Conservation (phyloP, 2,113 vertebrate species). For the Menidia beryllina region DNA sequence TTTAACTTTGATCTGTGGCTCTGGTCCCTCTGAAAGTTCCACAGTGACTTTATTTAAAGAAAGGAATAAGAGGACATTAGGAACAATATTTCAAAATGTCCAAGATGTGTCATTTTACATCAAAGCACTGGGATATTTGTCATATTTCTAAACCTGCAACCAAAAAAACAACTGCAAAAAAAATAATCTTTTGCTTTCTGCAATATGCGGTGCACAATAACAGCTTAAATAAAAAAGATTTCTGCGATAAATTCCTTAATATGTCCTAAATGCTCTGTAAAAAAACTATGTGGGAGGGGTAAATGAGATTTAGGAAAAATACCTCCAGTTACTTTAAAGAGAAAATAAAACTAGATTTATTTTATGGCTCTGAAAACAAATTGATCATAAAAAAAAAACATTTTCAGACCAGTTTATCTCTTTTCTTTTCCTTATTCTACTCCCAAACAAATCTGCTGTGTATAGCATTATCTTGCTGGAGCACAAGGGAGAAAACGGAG, state of each 20-base stretch:
- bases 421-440: slow-evolving; percentile 6
- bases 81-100: background rate
- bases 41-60: background rate
- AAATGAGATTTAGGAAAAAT: slow-evolving; percentile 30
- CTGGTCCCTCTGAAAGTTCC: background rate
- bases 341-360: slow-evolving; percentile 21
- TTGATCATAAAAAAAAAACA: slow-evolving; percentile 40
- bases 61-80: background rate
- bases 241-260: slow-evolving; percentile 34
- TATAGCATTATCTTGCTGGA: slow-evolving; percentile 8
- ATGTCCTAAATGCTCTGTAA: slow-evolving; percentile 19
- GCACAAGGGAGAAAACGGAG: background rate
- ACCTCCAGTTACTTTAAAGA: slow-evolving; percentile 6
- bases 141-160: background rate
- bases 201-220: slow-evolving; percentile 12
- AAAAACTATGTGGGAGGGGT: slow-evolving; percentile 31
- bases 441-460: background rate
- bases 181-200: slow-evolving; percentile 13
- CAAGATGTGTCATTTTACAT: background rate
- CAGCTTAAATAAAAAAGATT: slow-evolving; percentile 36
- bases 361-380: slow-evolving; percentile 25
- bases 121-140: background rate
- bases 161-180: background rate
- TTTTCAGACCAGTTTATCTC: slow-evolving; percentile 12
- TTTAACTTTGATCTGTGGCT: background rate